phyloP scores from a whole-genome alignment of 2,888 invertebrate genomes.

The Cryptocheilus praepositus region DNA sequence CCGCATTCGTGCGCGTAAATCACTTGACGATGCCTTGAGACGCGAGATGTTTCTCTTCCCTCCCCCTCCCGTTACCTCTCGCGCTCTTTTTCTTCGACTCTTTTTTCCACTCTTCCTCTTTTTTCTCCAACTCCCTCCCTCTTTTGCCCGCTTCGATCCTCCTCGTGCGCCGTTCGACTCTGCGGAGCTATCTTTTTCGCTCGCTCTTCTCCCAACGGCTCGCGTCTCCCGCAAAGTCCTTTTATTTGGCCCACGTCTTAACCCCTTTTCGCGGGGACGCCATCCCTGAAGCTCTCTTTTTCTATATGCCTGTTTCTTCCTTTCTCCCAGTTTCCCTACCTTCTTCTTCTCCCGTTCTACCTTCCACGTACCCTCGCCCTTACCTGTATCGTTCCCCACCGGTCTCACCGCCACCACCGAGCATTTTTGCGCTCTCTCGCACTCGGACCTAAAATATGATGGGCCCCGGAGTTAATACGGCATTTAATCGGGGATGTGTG shows the following conservation, averaged over 20 bases:
- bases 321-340: constrained; percentile 15
- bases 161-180: background rate
- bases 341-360: constrained; percentile 10
- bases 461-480: constrained; percentile 64
- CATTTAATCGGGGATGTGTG: constrained; percentile 69
- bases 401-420: background rate
- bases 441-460: constrained; percentile 60
- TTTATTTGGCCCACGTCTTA: constrained; percentile 54
- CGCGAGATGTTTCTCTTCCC: constrained; percentile 33
- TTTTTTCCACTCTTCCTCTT: constrained; percentile 17
- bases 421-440: constrained; percentile 23
- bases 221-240: constrained; percentile 21
- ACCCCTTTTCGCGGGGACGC: constrained; percentile 52
- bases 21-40: constrained; percentile 63
- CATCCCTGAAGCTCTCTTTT: constrained; percentile 1
- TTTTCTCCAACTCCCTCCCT: constrained; percentile 7
- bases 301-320: background rate
- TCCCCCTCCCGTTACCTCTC: constrained; percentile 12
- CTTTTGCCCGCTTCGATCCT: background rate
- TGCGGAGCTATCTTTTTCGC: constrained; percentile 20
- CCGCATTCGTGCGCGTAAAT: constrained; percentile 70
- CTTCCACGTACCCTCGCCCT: constrained; percentile 12
- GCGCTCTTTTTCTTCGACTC: constrained; percentile 23
- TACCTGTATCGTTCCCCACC: background rate
- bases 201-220: background rate